Evolutionary conservation across 2,113 vertebrate genomes (phyloP), one percentile per base, ranked within the genome.

Genomic region (Scophthalmus maximus): DNA sequence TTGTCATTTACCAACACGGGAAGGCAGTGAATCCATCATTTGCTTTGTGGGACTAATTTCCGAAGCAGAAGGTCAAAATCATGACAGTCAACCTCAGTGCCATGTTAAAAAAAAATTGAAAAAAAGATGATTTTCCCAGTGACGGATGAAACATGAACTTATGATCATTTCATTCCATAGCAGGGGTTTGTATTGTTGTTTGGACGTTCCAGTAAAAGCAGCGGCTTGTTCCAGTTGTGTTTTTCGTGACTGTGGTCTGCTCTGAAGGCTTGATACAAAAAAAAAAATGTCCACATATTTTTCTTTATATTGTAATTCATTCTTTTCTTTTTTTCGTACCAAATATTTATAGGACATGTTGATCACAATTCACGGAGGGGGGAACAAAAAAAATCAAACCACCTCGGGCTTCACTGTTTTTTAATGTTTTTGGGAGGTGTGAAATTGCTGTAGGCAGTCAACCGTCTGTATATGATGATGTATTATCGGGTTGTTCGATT

Each of bases 321-420:
- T 81, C 78, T 95, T 85, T 63, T 96, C n/a, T n/a, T n/a, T 95
- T 84, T 59, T 97, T 95, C 96, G 94, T 95, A 96, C 94, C 92
- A 94, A 95, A 94, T 96, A 95, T 96, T 96, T 96, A 95, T 95
- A 96, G 95, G 92, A 94, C 92, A 93, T 91, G 90, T 71, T 68
- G 58, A 79, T 53, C 70, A 59, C 6, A 17, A 23, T 22, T 83
- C 57, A 88, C 93, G 95, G 94, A 73, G 73, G 34, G 25, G 56
- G 14, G 15, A n/a, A 47, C 20, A 70, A 67, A 67, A 60, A 69
- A 71, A 83, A 67, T 36, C 0, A 51, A 68, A 59, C 62, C 62
- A 61, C 44, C 55, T 86, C 74, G 75, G 81, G 26, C 81, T 87
- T 91, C 78, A 84, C 73, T 85, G 75, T 85, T 91, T 89, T 81